A percentile compares a stretch with the other conserved stretches of the same genome.
Evolutionary conservation across 1,140 invertebrate species (phyloP).

Genomic region (Reticulitermes speratus): DNA sequence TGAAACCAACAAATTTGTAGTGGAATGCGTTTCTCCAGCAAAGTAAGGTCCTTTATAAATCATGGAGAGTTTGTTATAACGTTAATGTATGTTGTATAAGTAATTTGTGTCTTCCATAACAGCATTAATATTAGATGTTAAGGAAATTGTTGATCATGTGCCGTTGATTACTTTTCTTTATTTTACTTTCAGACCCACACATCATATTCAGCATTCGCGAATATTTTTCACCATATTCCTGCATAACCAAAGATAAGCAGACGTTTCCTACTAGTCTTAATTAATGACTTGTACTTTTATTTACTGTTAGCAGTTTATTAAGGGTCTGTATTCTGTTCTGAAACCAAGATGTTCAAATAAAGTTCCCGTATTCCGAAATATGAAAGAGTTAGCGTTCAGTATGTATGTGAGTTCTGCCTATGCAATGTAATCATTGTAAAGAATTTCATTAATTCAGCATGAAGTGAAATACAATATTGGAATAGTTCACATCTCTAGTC

Average conservation of each 20-base stretch:
- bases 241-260: constrained; percentile 3
- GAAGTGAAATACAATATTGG: not conserved
- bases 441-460: not conserved
- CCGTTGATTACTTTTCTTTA: not conserved
- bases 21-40: too few species aligned
- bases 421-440: not conserved
- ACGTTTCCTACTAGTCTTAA: not conserved
- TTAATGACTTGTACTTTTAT: not conserved
- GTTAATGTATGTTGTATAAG: too few species aligned
- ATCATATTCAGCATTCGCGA: not conserved
- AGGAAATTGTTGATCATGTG: too few species aligned
- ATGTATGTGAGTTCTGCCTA: not conserved
- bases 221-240: not conserved
- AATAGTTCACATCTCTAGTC: not conserved
- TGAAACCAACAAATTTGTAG: too few species aligned
- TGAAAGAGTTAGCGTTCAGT: not conserved
- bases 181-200: not conserved
- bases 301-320: not conserved
- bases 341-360: not conserved
- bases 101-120: too few species aligned
- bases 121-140: too few species aligned
- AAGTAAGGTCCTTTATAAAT: too few species aligned
- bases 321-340: not conserved
- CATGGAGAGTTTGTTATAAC: too few species aligned
- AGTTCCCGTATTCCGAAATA: not conserved